Conservation (phyloP, 2,797 vertebrate species). For the Pangasius larnaudii region DNA sequence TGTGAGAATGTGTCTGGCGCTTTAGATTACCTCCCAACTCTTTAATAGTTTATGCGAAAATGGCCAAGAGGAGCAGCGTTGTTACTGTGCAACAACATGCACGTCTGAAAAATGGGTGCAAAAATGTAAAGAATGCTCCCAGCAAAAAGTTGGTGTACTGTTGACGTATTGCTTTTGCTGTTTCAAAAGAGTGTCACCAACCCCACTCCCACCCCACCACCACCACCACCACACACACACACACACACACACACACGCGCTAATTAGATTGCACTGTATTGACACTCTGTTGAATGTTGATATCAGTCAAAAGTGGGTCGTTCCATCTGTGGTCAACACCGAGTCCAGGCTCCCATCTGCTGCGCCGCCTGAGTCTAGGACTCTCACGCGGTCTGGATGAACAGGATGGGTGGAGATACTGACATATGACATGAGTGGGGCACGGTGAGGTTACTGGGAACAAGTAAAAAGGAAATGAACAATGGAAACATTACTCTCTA, state of each 20-base stretch:
- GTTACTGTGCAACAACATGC: neutral
- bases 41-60: neutral
- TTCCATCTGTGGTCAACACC: constrained; percentile 36
- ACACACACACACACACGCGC: neutral
- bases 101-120: neutral
- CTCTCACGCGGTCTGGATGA: constrained; percentile 22
- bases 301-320: constrained; percentile 37
- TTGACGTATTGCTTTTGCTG: neutral
- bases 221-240: neutral
- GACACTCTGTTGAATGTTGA: constrained; percentile 22
- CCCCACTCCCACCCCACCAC: too few relatives aligned
- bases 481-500: constrained; percentile 30
- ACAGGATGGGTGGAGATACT: constrained; percentile 43
- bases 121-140: neutral
- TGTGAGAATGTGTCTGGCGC: neutral
- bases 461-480: constrained; percentile 22
- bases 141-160: neutral
- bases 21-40: neutral
- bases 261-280: neutral
- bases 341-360: constrained; percentile 44
- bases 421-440: constrained; percentile 13
- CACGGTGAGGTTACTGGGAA: neutral
- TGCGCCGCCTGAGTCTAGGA: constrained; percentile 7
- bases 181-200: neutral
- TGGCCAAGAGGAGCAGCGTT: neutral